Conservation (phyloP, 37 sponge, comb jelly and placozoan genomes). For the Axinella damicornis region DNA sequence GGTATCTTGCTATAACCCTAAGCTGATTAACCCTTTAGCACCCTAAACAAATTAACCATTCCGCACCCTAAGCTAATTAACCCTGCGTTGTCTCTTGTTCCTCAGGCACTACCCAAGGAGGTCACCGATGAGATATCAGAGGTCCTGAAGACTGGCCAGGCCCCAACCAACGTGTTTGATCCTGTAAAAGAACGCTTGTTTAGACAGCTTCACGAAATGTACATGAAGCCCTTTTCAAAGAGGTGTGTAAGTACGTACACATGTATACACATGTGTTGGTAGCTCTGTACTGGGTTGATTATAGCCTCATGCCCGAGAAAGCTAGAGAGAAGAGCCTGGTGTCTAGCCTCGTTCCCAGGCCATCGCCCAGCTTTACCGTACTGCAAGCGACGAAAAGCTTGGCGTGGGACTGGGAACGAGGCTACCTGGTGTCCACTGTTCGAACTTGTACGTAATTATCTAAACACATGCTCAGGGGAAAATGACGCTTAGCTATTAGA, state of each 20-base stretch:
- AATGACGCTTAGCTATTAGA: no score
- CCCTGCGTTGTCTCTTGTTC: no score
- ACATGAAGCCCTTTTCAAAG: slow-evolving; percentile 23
- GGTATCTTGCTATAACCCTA: no score
- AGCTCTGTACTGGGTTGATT: not conserved
- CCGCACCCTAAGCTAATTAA: no score
- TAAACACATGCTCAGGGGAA: no score
- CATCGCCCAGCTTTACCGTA: no score
- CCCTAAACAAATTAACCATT: no score
- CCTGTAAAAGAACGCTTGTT: slow-evolving; percentile 18
- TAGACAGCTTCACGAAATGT: slow-evolving; percentile 15
- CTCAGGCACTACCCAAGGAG: slow-evolving; percentile 50
- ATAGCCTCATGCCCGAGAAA: slow-evolving; percentile 22
- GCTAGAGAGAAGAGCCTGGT: slow-evolving; percentile 7
- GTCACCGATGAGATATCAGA: slow-evolving; percentile 38
- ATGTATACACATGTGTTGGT: not conserved
- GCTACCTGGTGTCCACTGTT: no score
- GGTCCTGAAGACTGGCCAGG: not conserved
- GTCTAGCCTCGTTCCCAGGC: not conserved
- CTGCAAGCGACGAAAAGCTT: no score
- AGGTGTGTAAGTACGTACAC: slow-evolving; percentile 17
- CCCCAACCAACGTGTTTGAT: slow-evolving; percentile 6
- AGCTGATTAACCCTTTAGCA: no score
- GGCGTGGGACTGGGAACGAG: no score
- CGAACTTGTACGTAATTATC: no score